These are phyloP conservation scores for Caerostris darwini DNA, from an alignment of 1,140 invertebrate species.

Conservation along the genomic window DNA sequence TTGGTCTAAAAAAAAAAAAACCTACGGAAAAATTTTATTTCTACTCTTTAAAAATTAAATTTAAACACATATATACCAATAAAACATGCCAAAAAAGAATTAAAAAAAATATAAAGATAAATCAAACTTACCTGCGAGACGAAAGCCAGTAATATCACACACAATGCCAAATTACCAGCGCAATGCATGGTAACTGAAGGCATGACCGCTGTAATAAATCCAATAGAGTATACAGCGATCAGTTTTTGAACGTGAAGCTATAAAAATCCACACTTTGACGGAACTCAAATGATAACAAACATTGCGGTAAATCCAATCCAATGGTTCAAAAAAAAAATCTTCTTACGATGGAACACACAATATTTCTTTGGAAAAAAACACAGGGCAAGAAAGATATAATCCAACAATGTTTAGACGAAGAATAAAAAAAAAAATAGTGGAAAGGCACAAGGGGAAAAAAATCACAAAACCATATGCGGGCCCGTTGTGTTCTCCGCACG, in stretches of 20 bases:
- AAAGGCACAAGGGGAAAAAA: background rate
- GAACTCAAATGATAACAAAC: background rate
- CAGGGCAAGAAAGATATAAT: background rate
- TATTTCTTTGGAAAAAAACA: no score
- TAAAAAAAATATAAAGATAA: no score
- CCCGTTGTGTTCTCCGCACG: no score
- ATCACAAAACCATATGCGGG: no score
- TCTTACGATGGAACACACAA: background rate
- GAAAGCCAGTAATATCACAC: conserved; percentile 30
- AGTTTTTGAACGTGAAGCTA: background rate
- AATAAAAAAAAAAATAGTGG: background rate
- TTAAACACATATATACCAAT: no score
- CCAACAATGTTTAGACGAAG: background rate
- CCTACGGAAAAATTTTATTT: no score
- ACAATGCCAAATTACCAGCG: background rate
- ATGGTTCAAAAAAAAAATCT: conserved; percentile 18
- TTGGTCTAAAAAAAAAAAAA: no score
- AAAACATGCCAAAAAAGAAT: no score
- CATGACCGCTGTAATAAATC: conserved; percentile 69
- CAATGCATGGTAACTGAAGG: conserved; percentile 39
- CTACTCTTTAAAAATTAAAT: no score
- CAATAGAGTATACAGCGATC: conserved; percentile 67
- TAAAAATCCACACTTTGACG: conserved; percentile 49
- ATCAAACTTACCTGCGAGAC: background rate
- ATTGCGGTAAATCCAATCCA: background rate